A percentile compares a stretch with the other conserved stretches of the same genome.
Evolutionary conservation across 2,797 vertebrate genomes (phyloP).

Genomic region (Acipenser oxyrinchus): DNA sequence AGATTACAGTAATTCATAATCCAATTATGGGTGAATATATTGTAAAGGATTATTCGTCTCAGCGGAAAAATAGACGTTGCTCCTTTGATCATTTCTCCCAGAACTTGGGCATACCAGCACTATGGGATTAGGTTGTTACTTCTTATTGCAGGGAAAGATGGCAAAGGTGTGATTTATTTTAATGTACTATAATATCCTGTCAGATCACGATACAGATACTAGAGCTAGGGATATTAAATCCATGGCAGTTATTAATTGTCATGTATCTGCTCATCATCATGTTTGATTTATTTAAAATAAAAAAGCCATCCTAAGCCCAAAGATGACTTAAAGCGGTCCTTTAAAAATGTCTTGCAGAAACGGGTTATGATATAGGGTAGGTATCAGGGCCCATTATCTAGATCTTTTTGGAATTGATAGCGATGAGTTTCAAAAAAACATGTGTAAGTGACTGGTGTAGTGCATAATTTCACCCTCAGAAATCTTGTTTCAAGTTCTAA

Average conservation of each 20-base stretch:
- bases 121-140: neutral
- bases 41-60: neutral
- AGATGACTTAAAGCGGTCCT: slow-evolving; percentile 31
- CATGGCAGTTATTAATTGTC: slow-evolving; percentile 38
- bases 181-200: neutral
- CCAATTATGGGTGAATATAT: slow-evolving; percentile 6
- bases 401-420: no score
- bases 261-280: slow-evolving; percentile 25
- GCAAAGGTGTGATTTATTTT: slow-evolving; percentile 6
- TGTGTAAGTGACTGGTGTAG: slow-evolving; percentile 22
- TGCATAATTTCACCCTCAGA: no score
- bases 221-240: slow-evolving; percentile 32
- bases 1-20: slow-evolving; percentile 15
- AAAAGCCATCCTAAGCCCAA: slow-evolving; percentile 38
- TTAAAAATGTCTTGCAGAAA: no score
- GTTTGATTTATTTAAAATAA: no score
- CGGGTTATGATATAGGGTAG: no score
- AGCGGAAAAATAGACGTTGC: slow-evolving; percentile 8
- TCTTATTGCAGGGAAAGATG: neutral
- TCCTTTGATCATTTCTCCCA: neutral
- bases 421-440: neutral
- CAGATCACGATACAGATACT: neutral
- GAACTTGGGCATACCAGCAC: neutral
- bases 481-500: no score
- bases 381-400: no score